phyloP scores from a whole-genome alignment of 2,888 invertebrate species.

The Crepidodera aurea region DNA sequence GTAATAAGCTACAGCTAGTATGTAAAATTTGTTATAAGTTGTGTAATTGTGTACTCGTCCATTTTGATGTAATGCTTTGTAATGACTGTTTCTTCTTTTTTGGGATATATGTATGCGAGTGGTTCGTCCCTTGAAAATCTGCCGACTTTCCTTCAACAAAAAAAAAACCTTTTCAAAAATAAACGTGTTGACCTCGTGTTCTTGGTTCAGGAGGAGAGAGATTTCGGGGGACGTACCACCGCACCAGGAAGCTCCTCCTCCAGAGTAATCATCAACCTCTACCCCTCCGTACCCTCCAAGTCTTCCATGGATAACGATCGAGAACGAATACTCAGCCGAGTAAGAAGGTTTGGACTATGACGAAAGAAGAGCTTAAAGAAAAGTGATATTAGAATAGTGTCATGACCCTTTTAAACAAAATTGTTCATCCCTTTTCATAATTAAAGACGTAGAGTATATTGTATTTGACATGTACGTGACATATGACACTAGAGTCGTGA shows the following conservation, averaged over 20 bases:
- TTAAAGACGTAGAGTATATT: not conserved
- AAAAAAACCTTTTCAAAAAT: conserved; percentile 29
- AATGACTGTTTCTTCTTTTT: conserved; percentile 45
- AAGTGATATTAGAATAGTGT: conserved; percentile 26
- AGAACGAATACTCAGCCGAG: conserved; percentile 19
- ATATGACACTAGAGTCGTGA: too few species aligned
- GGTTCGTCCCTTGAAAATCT: conserved; percentile 53
- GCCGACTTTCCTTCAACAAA: conserved; percentile 29
- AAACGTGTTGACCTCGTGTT: conserved; percentile 44
- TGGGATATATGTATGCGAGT: conserved; percentile 55
- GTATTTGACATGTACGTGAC: too few species aligned
- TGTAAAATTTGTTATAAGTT: not conserved
- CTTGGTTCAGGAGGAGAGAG: conserved; percentile 54
- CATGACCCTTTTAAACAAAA: not conserved
- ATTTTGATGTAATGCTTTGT: conserved; percentile 52
- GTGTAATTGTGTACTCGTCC: conserved; percentile 26
- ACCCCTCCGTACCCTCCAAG: conserved; percentile 7
- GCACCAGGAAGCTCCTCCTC: conserved; percentile 33
- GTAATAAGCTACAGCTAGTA: too few species aligned
- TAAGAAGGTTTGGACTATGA: conserved; percentile 21
- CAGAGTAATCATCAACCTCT: conserved; percentile 16
- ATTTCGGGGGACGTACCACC: conserved; percentile 52
- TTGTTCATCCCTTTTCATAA: not conserved
- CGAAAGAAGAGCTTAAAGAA: conserved; percentile 23
- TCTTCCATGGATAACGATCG: conserved; percentile 14